Percentiles rank a stretch among this genome's conserved stretches.
Evolutionary conservation across 2,888 invertebrate genomes (phyloP).

Genomic region (Perithous albicinctus): DNA sequence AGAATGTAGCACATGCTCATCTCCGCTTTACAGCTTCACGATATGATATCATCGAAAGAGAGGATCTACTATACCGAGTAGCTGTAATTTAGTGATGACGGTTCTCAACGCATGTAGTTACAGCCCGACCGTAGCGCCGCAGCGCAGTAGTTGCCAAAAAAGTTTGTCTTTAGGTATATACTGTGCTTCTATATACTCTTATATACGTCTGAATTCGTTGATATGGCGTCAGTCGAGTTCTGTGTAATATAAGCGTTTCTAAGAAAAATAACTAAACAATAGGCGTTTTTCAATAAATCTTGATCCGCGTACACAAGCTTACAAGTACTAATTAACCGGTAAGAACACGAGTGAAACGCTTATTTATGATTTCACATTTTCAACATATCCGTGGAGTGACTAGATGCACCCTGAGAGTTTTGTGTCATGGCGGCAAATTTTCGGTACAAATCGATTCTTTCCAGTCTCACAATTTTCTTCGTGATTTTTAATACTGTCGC

Average conservation of each 20-base stretch:
- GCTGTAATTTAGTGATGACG: too few relatives aligned
- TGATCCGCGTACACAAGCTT: conserved; percentile 14
- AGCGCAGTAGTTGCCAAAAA: too few relatives aligned
- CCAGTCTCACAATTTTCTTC: conserved; percentile 8
- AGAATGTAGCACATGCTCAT: too few relatives aligned
- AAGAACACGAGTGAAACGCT: conserved; percentile 7
- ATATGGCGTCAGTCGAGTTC: conserved; percentile 78
- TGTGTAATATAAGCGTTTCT: conserved; percentile 71
- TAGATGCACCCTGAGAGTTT: conserved; percentile 35
- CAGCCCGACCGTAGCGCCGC: too few relatives aligned
- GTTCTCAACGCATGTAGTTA: too few relatives aligned
- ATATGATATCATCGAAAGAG: too few relatives aligned
- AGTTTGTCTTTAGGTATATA: too few relatives aligned
- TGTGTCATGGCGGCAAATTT: conserved; percentile 78
- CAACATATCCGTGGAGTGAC: not conserved
- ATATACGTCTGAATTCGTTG: conserved; percentile 1
- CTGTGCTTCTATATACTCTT: not conserved
- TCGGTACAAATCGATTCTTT: conserved; percentile 66
- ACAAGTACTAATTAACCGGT: conserved; percentile 32
- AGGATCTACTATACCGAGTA: too few relatives aligned
- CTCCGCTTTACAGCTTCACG: too few relatives aligned
- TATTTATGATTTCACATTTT: not conserved
- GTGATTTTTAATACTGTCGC: not conserved
- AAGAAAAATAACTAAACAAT: conserved; percentile 33
- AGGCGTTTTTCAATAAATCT: conserved; percentile 9